Evolutionary conservation across 37 sponge, comb jelly and placozoan species (phyloP).

Genomic region (Halisarca cf. caerulea): DNA sequence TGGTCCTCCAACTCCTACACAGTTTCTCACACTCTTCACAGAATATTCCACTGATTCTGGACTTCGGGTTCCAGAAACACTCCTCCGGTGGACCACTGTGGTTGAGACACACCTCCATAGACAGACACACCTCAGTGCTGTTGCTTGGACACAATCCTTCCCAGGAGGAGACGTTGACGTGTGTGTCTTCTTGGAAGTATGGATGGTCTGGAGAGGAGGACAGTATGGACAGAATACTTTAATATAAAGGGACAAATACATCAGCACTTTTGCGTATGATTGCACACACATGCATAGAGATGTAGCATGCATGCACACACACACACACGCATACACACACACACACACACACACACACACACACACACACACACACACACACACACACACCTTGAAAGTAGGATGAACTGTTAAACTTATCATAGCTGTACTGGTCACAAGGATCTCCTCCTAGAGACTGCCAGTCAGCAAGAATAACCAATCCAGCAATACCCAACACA

Average conservation of each 20-base stretch:
- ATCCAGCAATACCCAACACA: not conserved
- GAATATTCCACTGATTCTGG: constrained; percentile 35
- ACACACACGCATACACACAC: not conserved
- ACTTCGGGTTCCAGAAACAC: constrained; percentile 55
- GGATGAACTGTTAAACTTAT: not conserved
- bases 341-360: not conserved
- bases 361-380: not conserved
- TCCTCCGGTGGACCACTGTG: constrained; percentile 24
- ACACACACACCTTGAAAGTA: not conserved
- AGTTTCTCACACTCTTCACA: constrained; percentile 35
- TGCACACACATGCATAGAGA: not conserved
- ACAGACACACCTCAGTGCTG: not conserved
- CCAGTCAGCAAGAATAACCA: constrained; percentile 39
- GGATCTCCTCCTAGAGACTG: constrained; percentile 60
- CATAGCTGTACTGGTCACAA: constrained; percentile 44
- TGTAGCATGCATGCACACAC: not conserved
- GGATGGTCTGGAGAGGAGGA: not conserved
- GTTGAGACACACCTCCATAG: not conserved
- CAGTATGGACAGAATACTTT: not conserved
- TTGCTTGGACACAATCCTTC: not conserved
- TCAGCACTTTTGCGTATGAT: not conserved
- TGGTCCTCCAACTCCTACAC: constrained; percentile 27
- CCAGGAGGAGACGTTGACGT: not conserved
- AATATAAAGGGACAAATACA: not conserved
- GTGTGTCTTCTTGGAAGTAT: constrained; percentile 2